Base-by-base conservation (phyloP, 2,888 invertebrate genomes). In the Oscheius sp. region DNA sequence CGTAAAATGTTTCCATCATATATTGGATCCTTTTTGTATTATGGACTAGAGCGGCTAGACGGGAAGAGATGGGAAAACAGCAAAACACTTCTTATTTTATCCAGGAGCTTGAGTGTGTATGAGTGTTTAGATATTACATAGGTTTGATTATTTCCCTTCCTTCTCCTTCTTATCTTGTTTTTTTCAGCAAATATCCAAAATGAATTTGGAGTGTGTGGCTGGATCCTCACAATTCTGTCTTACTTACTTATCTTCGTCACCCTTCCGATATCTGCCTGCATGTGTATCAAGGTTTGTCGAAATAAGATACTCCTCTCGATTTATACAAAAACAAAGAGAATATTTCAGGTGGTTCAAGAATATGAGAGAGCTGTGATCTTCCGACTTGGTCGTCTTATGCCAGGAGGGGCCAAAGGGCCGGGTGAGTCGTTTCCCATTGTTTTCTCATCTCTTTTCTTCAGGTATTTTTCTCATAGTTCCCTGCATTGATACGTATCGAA, bases 291-390 rank as follows among this genome's bases (percentile, higher is more conserved):
- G 73, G 82, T 82, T 50, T 4, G 62, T 44, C 8, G 36, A 36
- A 14, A 36, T 8, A 14, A 8, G 8, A 8, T 36, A 8, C 14
- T 36, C 36, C 14, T 36, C 28, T 50, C 28, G 5, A 12, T 5
- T 17, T 22, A 50, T 28, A 12, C 6, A 22, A 9, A 8, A 12
- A 45, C 45, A 6, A 6, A 45, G 17, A 17, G 17, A 17, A 6
- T 26, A 30, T 32, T 74, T 32, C 56, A 79, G 79, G 79, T 79
- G 3, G 86, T 87, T 5, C 86, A 86, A 76, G 86, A 86, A 67
- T 86, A 86, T 89, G 94, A 82, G 92, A 92, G 1, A 92, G 93
- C 14, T 30, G 93, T 94, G 0, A 93, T 94, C 83, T 94, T 94
- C 87, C 90, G 94, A 26, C 89, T 94, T 78, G 94, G 94, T 20